Conservation (phyloP, 1,140 invertebrate species). For the Leguminivora glycinivorella region DNA sequence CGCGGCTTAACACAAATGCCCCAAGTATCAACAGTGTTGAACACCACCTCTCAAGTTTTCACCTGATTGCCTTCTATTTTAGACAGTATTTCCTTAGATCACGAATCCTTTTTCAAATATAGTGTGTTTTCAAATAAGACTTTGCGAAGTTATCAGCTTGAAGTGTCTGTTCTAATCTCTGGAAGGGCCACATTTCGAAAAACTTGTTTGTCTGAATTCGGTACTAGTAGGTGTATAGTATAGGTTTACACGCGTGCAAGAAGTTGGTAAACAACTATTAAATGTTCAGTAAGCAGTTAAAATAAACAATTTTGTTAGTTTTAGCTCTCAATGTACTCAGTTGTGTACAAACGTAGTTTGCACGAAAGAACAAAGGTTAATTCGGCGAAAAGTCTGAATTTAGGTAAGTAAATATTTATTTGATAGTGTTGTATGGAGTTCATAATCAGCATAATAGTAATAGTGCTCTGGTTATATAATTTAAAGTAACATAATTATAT, state of each 20-base stretch:
- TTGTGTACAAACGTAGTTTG: no score
- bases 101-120: background rate
- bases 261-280: background rate
- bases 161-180: background rate
- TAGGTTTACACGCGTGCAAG: background rate
- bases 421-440: no score
- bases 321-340: background rate
- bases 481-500: no score
- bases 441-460: no score
- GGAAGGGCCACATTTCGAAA: background rate
- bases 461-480: no score
- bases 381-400: no score
- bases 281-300: background rate
- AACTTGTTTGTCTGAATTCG: conserved; percentile 8
- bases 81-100: background rate
- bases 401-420: no score
- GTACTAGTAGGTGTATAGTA: background rate
- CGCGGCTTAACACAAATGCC: conserved; percentile 21
- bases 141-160: background rate
- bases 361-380: no score
- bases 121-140: background rate
- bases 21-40: background rate
- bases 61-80: background rate
- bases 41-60: background rate
- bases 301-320: background rate